These are phyloP conservation scores for Ernsta delagoae DNA, from an alignment of 2,888 invertebrate genomes.

Conservation along the genomic window DNA sequence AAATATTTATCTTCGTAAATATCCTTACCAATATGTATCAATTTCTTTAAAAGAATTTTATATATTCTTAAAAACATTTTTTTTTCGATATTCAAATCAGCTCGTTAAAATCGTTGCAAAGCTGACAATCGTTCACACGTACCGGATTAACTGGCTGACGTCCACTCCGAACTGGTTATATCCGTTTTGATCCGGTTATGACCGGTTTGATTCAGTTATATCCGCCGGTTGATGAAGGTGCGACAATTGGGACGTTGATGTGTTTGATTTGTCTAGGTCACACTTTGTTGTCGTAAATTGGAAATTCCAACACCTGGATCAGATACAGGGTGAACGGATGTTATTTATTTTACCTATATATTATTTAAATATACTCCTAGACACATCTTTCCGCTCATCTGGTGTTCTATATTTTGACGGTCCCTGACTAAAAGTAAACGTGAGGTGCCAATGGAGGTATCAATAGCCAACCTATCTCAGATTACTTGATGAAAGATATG, in stretches of 20 bases:
- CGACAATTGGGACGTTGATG: background rate
- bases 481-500: too few species aligned
- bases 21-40: too few species aligned
- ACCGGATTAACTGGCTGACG: background rate
- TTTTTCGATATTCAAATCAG: background rate
- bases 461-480: too few species aligned
- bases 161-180: background rate
- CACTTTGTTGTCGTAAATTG: background rate
- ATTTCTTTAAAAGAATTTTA: background rate
- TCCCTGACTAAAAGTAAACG: too few species aligned
- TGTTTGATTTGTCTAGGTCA: slow-evolving; percentile 5
- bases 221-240: slow-evolving; percentile 6
- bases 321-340: too few species aligned
- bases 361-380: too few species aligned
- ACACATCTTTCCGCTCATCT: too few species aligned
- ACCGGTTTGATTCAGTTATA: slow-evolving; percentile 5
- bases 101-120: too few species aligned
- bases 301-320: background rate
- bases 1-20: too few species aligned
- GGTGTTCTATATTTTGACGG: too few species aligned
- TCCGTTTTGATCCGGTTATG: background rate
- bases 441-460: too few species aligned
- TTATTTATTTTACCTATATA: too few species aligned
- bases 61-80: background rate
- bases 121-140: background rate